Evolutionary conservation across 2,888 invertebrate genomes (phyloP).

Genomic region (Xestia ashworthii): DNA sequence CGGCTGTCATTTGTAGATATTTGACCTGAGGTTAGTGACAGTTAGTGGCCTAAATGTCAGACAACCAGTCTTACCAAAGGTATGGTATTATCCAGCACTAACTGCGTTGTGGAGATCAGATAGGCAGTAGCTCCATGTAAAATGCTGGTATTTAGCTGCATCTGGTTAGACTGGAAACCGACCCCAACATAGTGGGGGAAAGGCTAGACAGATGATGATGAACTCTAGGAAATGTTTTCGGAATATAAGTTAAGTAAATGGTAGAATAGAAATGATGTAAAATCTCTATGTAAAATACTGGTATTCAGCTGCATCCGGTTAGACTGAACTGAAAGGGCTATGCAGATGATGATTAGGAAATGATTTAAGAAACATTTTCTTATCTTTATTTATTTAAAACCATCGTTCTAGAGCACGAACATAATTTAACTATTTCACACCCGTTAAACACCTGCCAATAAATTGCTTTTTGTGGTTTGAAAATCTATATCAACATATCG

Average conservation of each 20-base stretch:
- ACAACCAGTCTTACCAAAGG: background rate
- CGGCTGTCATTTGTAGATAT: background rate
- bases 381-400: slow-evolving; percentile 6
- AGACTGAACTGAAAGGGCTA: background rate
- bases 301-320: background rate
- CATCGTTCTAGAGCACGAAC: background rate
- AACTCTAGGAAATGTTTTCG: no score
- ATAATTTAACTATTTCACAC: slow-evolving; percentile 30
- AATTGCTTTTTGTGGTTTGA: slow-evolving; percentile 51
- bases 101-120: background rate
- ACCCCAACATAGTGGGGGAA: no score
- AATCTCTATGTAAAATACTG: background rate
- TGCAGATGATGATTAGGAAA: background rate
- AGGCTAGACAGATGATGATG: no score
- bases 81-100: background rate
- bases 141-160: background rate
- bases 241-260: no score
- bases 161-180: no score
- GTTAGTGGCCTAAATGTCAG: background rate
- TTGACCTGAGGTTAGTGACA: background rate
- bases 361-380: background rate
- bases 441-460: slow-evolving; percentile 30
- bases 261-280: no score
- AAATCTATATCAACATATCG: slow-evolving; percentile 55
- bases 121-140: background rate